Percentiles rank a stretch among this genome's conserved stretches.
These are phyloP conservation scores for Psettodes erumei DNA, from an alignment of 2,113 vertebrate species.

Conservation along the genomic window DNA sequence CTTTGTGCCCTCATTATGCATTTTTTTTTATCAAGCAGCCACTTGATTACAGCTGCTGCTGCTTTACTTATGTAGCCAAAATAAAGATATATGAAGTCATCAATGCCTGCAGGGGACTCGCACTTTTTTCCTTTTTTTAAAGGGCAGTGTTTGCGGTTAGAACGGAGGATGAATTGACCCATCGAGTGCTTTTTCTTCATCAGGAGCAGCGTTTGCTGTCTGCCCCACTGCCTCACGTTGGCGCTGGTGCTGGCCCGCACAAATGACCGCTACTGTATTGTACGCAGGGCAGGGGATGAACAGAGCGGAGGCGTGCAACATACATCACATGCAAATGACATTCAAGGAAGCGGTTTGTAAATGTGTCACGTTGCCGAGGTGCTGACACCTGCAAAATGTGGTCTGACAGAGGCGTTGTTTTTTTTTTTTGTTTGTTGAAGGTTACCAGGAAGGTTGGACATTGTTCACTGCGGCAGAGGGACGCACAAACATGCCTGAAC, in stretches of 20 bases:
- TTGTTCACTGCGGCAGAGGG: not conserved
- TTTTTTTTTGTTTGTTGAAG: slow-evolving; percentile 19
- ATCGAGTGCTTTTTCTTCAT: slow-evolving; percentile 16
- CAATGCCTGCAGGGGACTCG: slow-evolving; percentile 15
- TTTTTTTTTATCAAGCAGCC: slow-evolving; percentile 65
- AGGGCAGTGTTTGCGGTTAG: slow-evolving; percentile 22
- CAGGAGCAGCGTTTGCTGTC: not conserved
- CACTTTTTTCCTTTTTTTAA: not conserved
- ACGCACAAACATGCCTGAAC: not conserved
- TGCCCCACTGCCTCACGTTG: too few relatives aligned
- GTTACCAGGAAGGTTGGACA: slow-evolving; percentile 11
- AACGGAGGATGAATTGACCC: slow-evolving; percentile 27
- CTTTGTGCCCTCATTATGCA: slow-evolving; percentile 59
- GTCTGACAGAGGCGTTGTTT: slow-evolving; percentile 15
- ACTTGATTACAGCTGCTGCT: slow-evolving; percentile 58
- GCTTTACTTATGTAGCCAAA: slow-evolving; percentile 54
- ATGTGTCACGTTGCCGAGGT: slow-evolving; percentile 21
- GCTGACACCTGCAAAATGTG: slow-evolving; percentile 29
- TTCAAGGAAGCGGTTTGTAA: slow-evolving; percentile 24
- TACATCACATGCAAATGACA: slow-evolving; percentile 35
- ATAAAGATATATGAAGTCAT: slow-evolving; percentile 58
- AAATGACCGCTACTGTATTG: slow-evolving; percentile 8
- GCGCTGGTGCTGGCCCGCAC: not conserved
- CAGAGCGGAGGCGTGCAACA: not conserved
- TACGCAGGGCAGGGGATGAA: not conserved